Conservation (phyloP, 2,888 invertebrate genomes). For the Aspidapion aeneum region DNA sequence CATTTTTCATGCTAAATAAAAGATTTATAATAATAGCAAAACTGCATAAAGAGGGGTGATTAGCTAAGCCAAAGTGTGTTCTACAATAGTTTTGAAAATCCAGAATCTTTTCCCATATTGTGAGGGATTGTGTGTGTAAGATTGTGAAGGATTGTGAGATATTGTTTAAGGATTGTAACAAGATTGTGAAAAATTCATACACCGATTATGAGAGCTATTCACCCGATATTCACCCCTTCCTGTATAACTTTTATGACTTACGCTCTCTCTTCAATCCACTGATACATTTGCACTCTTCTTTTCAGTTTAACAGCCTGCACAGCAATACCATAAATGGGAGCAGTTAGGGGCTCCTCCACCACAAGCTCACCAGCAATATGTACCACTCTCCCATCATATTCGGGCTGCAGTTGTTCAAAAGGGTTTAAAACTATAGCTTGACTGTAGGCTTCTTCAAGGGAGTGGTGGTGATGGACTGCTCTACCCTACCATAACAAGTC, state of each 20-base stretch:
- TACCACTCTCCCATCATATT: conserved; percentile 71
- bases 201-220: too few relatives aligned
- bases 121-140: too few relatives aligned
- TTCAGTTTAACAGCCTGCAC: conserved; percentile 80
- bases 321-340: conserved; percentile 82
- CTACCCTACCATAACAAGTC: conserved; percentile 58
- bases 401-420: conserved; percentile 49
- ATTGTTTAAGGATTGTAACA: too few relatives aligned
- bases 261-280: conserved; percentile 83
- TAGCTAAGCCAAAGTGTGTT: too few relatives aligned
- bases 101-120: too few relatives aligned
- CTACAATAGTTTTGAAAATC: too few relatives aligned
- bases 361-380: conserved; percentile 72
- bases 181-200: too few relatives aligned
- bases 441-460: conserved; percentile 74
- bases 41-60: too few relatives aligned
- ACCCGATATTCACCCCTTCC: too few relatives aligned
- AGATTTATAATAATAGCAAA: too few relatives aligned
- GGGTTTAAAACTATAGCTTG: conserved; percentile 53
- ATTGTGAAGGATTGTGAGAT: too few relatives aligned
- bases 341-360: conserved; percentile 78
- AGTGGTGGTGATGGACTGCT: conserved; percentile 75
- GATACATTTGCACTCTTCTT: conserved; percentile 88
- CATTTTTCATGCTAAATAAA: too few relatives aligned
- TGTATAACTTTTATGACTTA: conserved; percentile 44